Evolutionary conservation across 2,888 invertebrate genomes (phyloP).

Genomic region (Mythimna impura): DNA sequence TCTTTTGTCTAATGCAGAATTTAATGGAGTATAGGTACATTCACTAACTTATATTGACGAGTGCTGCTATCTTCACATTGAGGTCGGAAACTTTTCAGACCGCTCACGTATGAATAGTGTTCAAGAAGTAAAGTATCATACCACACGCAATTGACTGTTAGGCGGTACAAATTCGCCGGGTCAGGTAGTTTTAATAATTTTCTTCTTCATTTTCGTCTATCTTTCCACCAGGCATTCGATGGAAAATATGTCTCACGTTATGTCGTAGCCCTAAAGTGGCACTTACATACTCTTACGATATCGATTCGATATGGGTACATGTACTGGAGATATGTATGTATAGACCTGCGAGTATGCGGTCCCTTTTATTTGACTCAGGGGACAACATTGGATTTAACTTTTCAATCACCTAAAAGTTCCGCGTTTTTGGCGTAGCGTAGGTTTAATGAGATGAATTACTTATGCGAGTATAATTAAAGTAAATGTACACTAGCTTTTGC

Average conservation of each 20-base stretch:
- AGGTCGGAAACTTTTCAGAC: no score
- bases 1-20: no score
- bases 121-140: no score
- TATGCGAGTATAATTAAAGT: neutral
- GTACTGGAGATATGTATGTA: neutral
- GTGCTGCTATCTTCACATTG: no score
- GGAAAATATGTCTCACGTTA: neutral
- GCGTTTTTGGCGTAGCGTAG: neutral
- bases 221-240: neutral
- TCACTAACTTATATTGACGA: no score
- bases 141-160: no score
- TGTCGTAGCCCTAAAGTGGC: neutral
- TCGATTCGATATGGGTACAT: constrained; percentile 19
- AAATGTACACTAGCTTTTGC: neutral
- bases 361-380: constrained; percentile 26
- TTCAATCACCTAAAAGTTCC: constrained; percentile 25
- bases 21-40: no score
- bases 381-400: constrained; percentile 29
- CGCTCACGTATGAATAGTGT: no score
- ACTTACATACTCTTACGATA: neutral
- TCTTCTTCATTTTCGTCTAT: neutral
- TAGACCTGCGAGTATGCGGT: neutral
- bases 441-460: neutral
- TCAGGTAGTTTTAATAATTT: no score
- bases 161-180: no score